Percentiles rank a stretch among this genome's conserved stretches.
These are phyloP conservation scores for Furcula furcula DNA, from an alignment of 2,888 invertebrate species.

Conservation along the genomic window DNA sequence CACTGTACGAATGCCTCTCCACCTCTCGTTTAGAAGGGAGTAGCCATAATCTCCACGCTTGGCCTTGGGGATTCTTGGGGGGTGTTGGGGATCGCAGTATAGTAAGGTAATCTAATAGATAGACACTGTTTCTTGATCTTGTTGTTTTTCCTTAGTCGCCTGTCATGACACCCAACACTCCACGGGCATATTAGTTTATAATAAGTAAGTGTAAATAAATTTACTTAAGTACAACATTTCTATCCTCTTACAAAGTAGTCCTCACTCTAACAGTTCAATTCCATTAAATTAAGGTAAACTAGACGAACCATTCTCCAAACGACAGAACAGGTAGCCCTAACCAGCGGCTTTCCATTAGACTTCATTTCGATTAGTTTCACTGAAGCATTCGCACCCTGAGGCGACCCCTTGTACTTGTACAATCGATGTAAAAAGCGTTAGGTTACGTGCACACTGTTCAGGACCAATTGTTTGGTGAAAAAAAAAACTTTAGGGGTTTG, in stretches of 20 bases:
- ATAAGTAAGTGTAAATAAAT: too few relatives aligned
- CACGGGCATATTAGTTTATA: too few relatives aligned
- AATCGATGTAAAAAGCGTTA: background rate
- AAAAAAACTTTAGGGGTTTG: too few relatives aligned
- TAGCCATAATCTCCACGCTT: too few relatives aligned
- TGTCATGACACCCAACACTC: too few relatives aligned
- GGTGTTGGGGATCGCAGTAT: too few relatives aligned
- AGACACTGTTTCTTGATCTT: too few relatives aligned
- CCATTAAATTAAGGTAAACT: constrained; percentile 8
- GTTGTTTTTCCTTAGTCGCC: too few relatives aligned
- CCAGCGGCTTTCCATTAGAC: constrained; percentile 43
- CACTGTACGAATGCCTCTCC: too few relatives aligned
- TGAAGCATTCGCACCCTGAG: constrained; percentile 31
- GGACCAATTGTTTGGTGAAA: background rate
- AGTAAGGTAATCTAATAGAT: too few relatives aligned
- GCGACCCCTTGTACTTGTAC: constrained; percentile 18
- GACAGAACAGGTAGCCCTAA: constrained; percentile 9
- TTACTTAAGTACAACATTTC: background rate
- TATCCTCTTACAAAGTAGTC: background rate
- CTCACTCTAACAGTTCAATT: background rate
- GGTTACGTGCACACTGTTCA: background rate
- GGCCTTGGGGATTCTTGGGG: too few relatives aligned
- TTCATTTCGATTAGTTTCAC: constrained; percentile 48
- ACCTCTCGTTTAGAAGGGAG: too few relatives aligned
- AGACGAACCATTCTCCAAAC: constrained; percentile 2